Evolutionary conservation across 2,797 vertebrate species (phyloP).

Genomic region (Cryptoprocta ferox): DNA sequence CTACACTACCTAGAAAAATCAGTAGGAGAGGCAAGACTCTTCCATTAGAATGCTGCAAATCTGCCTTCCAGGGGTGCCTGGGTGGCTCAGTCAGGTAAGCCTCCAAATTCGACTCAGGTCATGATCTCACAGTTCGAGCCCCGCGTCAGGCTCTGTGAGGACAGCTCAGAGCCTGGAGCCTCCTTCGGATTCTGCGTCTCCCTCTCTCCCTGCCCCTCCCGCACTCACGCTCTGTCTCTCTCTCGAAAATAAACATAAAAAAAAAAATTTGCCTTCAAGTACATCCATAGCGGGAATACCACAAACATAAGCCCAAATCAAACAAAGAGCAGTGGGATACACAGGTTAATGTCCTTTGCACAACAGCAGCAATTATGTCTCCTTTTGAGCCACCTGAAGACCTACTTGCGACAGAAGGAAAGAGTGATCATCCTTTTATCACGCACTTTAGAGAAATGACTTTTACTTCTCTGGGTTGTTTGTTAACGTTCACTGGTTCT

Average conservation of each 20-base stretch:
- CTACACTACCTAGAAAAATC: background rate
- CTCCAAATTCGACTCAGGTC: too few relatives aligned
- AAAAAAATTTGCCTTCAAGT: background rate
- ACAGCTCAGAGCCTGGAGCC: too few relatives aligned
- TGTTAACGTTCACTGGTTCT: background rate
- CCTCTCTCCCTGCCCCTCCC: too few relatives aligned
- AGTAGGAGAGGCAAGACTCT: background rate
- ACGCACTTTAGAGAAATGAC: background rate
- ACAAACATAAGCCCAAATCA: background rate
- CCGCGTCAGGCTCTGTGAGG: too few relatives aligned
- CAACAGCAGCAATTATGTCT: background rate
- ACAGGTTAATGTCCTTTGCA: background rate
- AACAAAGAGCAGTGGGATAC: background rate
- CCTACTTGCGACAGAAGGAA: background rate
- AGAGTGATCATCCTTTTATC: background rate
- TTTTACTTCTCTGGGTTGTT: background rate
- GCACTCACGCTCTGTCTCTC: too few relatives aligned
- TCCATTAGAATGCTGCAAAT: background rate
- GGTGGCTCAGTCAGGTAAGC: too few relatives aligned
- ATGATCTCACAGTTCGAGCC: too few relatives aligned
- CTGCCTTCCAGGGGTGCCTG: background rate
- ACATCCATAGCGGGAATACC: background rate
- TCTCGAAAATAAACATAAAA: too few relatives aligned
- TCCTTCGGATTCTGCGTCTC: too few relatives aligned
- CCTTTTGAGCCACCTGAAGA: background rate